Evolutionary conservation across 2,888 invertebrate species (phyloP), one percentile per base, ranked within the genome.

Genomic region (Agriopis aurantiaria): DNA sequence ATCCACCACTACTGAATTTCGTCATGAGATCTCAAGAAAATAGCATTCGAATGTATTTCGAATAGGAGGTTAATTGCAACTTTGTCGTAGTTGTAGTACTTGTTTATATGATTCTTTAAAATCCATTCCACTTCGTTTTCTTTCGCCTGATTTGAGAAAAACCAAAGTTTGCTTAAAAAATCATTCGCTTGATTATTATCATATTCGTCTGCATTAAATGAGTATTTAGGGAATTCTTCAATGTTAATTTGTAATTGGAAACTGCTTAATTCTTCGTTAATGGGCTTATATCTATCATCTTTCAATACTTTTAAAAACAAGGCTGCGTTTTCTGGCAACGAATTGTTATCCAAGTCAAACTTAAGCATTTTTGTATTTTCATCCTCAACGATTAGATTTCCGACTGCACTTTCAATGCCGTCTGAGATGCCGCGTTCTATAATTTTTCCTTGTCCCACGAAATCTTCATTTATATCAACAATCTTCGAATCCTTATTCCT

Each of bases 381-480:
- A 72, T 84, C 80, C 55, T 73, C 70, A 10, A 76, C 61, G 3
- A 85, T 64, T 0, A 84, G 69, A 69, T 85, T 85, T 8, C 85
- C 85, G 1, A 85, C 79, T 23, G 82, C 77, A 12, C 85, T 79
- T 6, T 81, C 82, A 9, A 85, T 81, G 7, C 81, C 82, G 64
- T 75, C 76, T 12, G 84, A 53, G 48, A 82, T 80, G 14, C 77
- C 76, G 56, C 69, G 55, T 56, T 80, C 71, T 53, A 82, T 60
- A 64, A 70, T 63, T 76, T 79, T 78, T 14, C 72, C 64, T 1
- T 75, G 56, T 80, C 80, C 41, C 82, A 78, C 76, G 49, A 79
- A 76, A 45, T 78, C 60, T 41, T 76, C 72, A 17, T 70, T 75
- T 55, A 83, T 73, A 52, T 76, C 70, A 40, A 84, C 77, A 57